These are phyloP conservation scores for Brachirus orientalis DNA, from an alignment of 2,113 vertebrate species.

Conservation along the genomic window DNA sequence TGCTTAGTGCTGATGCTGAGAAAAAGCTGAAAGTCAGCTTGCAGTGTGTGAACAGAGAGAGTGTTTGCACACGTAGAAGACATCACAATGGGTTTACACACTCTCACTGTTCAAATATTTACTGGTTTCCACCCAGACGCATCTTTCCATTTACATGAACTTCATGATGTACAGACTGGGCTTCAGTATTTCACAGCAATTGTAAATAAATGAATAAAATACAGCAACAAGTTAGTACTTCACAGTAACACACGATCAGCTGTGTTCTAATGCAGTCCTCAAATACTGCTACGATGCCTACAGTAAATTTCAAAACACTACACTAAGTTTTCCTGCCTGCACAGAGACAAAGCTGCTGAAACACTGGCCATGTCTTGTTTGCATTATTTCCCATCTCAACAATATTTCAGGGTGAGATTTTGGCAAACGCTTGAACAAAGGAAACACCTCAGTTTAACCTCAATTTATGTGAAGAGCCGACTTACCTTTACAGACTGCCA, in stretches of 20 bases:
- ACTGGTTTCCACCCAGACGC: constrained; percentile 9
- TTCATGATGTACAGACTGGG: not conserved
- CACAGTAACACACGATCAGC: not conserved
- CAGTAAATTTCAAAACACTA: not conserved
- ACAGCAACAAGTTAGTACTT: not conserved
- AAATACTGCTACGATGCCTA: not conserved
- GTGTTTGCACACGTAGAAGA: constrained; percentile 29
- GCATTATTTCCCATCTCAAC: constrained; percentile 52
- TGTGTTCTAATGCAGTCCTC: not conserved
- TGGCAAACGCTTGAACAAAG: not conserved
- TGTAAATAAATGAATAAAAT: not conserved
- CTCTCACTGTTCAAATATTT: constrained; percentile 47
- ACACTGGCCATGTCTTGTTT: constrained; percentile 45
- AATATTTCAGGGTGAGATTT: not conserved
- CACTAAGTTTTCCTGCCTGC: not conserved
- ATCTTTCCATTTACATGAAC: constrained; percentile 19
- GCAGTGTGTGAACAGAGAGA: not conserved
- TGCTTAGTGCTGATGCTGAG: not conserved
- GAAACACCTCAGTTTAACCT: not conserved
- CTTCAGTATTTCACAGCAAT: not conserved
- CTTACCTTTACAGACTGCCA: constrained; percentile 52
- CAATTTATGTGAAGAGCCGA: constrained; percentile 8
- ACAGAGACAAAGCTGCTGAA: not conserved
- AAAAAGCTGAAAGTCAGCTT: not conserved
- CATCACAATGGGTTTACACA: not conserved